Evolutionary conservation across 2,888 invertebrate species (phyloP), one percentile per base, ranked within the genome.

Genomic region (Nasonia oneida): DNA sequence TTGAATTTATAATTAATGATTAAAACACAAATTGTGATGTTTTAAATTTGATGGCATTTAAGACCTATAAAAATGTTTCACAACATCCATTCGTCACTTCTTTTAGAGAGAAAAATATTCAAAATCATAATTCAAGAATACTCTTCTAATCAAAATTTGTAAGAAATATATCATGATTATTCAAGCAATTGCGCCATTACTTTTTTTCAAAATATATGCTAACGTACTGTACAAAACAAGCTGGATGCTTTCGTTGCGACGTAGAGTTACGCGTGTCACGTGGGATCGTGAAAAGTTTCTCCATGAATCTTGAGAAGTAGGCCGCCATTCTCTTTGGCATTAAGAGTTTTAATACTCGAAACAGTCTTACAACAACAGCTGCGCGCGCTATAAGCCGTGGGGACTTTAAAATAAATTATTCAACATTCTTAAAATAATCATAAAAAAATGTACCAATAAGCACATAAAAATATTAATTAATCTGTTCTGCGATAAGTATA

Each of bases 301-400:
- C 81, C 81, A 37, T 81, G 81, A 75, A 33, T 81, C 64, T 23
- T 81, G 61, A 75, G 42, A 81, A 81, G 81, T 81, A 81, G 81
- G 81, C 64, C 81, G 75, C 81, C 81, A 61, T 33, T 81, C 74
- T 75, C 81, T 75, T 74, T 29, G 15, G 23, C 37, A 29, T 53
- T 57, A n/a, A n/a, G 14, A 71, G 47, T 74, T 47, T 75, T 50
- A 50, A 53, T n/a, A 57, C 53, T 18, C 42, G 37, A 39, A 39
- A 81, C 29, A 57, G 42, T 81, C 42, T 50, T 73, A 8, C 15
- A 81, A 15, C 42, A 42, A 5, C 23, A 73, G 23, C 15, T 14
- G 18, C 15, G 14, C 73, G 57, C 14, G 29, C 12, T 5, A 23
- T 33, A 67, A 67, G 67, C 12, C 12, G 29, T 29, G 8, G 15